Conservation (phyloP, 2,888 invertebrate genomes). For the Tinea semifulvella region DNA sequence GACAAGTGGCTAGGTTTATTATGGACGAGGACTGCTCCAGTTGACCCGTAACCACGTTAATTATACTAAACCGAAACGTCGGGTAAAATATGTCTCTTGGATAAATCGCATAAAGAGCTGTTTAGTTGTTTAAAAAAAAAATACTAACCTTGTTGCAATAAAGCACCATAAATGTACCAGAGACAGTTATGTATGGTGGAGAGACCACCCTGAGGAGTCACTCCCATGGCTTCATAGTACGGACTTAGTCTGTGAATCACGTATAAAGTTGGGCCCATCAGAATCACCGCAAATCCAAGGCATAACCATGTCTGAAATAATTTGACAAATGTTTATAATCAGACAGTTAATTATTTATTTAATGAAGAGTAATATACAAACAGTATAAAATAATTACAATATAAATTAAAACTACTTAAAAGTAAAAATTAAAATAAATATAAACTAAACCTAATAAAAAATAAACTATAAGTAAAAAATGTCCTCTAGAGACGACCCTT, state of each 20-base stretch:
- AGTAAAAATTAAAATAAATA: neutral
- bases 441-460: neutral
- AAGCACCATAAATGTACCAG: conserved; percentile 91
- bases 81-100: too few species aligned
- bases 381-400: neutral
- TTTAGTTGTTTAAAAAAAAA: too few species aligned
- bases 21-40: too few species aligned
- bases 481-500: too few species aligned
- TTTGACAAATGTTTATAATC: too few species aligned
- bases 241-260: conserved; percentile 78
- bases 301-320: conserved; percentile 82
- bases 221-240: conserved; percentile 71
- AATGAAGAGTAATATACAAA: neutral
- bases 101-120: too few species aligned
- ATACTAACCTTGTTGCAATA: conserved; percentile 84
- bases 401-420: neutral
- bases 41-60: too few species aligned
- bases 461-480: neutral
- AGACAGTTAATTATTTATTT: too few species aligned
- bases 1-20: too few species aligned
- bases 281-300: conserved; percentile 74
- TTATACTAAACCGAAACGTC: too few species aligned
- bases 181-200: conserved; percentile 76
- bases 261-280: conserved; percentile 82
- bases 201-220: conserved; percentile 62